Percentiles rank a stretch among this genome's conserved stretches.
Conservation (phyloP, 2,888 invertebrate species). For the Platyscelio sp. region DNA sequence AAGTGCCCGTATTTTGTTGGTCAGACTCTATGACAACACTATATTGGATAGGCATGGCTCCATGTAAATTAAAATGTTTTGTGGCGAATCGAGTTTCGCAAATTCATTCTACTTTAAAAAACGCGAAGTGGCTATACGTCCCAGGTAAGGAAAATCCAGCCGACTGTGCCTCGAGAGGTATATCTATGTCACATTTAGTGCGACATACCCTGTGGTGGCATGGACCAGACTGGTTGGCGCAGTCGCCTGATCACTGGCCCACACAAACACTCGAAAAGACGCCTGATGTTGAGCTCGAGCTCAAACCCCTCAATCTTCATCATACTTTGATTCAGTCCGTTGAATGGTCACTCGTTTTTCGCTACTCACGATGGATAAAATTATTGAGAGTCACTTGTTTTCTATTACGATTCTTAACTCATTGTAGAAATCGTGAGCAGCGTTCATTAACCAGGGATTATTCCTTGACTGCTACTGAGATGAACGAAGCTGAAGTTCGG, state of each 20-base stretch:
- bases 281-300: background rate
- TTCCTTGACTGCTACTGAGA: background rate
- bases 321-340: background rate
- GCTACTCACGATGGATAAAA: conserved; percentile 1
- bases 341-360: background rate
- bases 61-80: background rate
- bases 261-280: background rate
- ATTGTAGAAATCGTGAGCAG: background rate
- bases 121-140: background rate
- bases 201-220: background rate
- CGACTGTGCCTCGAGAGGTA: background rate
- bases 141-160: background rate
- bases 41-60: background rate
- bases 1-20: background rate
- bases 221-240: conserved; percentile 58
- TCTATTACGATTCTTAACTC: background rate
- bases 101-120: background rate
- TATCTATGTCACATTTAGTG: background rate
- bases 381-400: background rate
- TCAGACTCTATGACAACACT: background rate
- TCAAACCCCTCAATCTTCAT: background rate
- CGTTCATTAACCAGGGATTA: background rate
- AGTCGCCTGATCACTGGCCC: background rate
- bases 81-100: background rate
- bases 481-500: background rate